Base-by-base conservation (phyloP, 1,140 invertebrate genomes). In the Lordiphosa mommai region DNA sequence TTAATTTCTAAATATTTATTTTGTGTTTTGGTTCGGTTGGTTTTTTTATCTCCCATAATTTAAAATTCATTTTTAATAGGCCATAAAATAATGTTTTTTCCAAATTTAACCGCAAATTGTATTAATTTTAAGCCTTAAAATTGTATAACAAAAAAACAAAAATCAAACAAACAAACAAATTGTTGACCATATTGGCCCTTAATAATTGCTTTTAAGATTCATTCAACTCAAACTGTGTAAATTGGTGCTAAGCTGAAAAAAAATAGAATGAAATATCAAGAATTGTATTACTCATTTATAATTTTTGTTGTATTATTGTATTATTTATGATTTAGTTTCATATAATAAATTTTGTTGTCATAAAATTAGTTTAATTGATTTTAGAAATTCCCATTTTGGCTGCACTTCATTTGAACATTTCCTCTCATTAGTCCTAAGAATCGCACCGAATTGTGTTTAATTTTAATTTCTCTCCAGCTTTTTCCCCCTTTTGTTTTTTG, bases 1-100 rank as follows among this genome's bases (percentile, higher is more conserved):
- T 46, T 29, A 38, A 51, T 32, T 36, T 58, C 10, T 47, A 30
- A 23, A 63, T 51, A 48, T 57, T 61, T 58, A 63, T 72, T 84
- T 82, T 66, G 46, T 63, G 23, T 27, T 27, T 27, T 76, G 71
- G 66, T 73, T 82, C 71, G 70, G 74, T 79, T 59, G 14, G 12
- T 61, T 17, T 38, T 30, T 38, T 66, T 69, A 55, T 48, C 60
- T 57, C 80, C 49, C 61, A 61, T 34, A 37, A 48, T 14, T 53
- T 34, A 57, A 38, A 53, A 56, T 49, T 61, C 17, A 56, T 69
- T 65, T 65, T 49, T 30, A 63, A 37, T 20, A 38, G 47, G 33
- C 33, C 16, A 59, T 13, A 33, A 33, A 33, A 47, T 40, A 10
- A 47, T 9, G n/a, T 52, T 40, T 32, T 64, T 47, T 46, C 48